Base-by-base conservation (phyloP, 2,888 invertebrate species). In the Apamea crenata region DNA sequence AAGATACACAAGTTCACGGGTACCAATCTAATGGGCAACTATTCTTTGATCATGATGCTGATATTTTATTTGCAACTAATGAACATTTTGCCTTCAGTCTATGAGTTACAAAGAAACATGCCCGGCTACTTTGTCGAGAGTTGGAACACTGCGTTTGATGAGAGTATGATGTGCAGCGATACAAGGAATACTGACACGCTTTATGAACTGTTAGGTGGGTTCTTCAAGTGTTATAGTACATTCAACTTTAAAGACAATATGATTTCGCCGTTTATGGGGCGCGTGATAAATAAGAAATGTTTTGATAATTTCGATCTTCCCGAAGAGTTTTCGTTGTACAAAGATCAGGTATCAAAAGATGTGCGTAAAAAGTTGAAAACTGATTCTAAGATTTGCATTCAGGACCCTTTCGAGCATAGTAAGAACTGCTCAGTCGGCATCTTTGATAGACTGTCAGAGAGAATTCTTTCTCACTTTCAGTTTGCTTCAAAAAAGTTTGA, bases 51-150 rank as follows among this genome's bases (percentile, higher is more conserved):
- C 1, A 94, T 98, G 90, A 92, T 98, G 89, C 96, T 98, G 7
- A 96, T 98, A 87, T 98, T 98, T 92, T 98, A 97, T 91, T 94
- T 98, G 44, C 98, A 98, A 93, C 97, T 97, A 82, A 92, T 95
- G 75, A 92, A 96, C 16, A 93, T 98, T 53, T 87, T 98, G 29
- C 98, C 98, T 0, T 90, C 98, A 0, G 95, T 98, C 16, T 82
- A 85, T 10, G 86, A 92, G 0, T 90, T 98, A 63, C 97, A 97
- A 90, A 88, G 88, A 81, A 80, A 92, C 44, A 84, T 90, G 0
- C 82, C 89, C 1, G 87, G 87, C 18, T 72, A 90, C 21, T 88
- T 93, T 53, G 93, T 97, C n/a, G 96, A 97, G 25, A 94, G 95
- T 14, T 98, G 98, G 98, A 97, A 98, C 90, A 97, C 97, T 0